Conservation (phyloP, 1,140 invertebrate species). For the Hylaeus volcanicus region DNA sequence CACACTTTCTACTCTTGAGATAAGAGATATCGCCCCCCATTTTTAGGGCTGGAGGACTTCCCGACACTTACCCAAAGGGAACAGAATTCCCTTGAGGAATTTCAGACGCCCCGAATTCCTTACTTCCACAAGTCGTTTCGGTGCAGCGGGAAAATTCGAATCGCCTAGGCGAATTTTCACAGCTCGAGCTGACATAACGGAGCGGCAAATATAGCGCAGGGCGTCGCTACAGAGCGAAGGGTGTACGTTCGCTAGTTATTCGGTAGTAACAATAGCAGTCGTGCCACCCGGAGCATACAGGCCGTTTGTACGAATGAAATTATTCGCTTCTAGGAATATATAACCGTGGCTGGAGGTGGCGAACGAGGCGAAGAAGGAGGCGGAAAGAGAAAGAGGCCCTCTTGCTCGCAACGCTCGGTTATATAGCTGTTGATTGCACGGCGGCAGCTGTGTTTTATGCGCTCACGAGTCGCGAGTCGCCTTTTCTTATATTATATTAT, state of each 20-base stretch:
- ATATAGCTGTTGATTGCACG: constrained; percentile 73
- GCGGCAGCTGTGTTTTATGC: constrained; percentile 74
- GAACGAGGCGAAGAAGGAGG: constrained; percentile 20
- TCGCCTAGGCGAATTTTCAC: constrained; percentile 31
- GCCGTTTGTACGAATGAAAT: constrained; percentile 79
- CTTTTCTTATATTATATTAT: constrained; percentile 75
- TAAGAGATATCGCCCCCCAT: no score
- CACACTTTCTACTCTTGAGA: no score
- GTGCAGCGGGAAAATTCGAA: not conserved
- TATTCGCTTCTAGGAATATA: constrained; percentile 78
- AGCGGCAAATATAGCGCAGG: constrained; percentile 70
- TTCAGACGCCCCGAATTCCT: no score
- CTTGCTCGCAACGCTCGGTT: constrained; percentile 25
- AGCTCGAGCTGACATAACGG: constrained; percentile 15
- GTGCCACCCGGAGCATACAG: constrained; percentile 74
- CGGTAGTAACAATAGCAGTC: constrained; percentile 77
- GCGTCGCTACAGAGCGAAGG: constrained; percentile 39
- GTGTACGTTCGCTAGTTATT: constrained; percentile 72
- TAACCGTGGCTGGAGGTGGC: constrained; percentile 40
- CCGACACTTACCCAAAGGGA: no score
- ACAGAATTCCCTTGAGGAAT: no score
- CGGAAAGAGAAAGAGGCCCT: constrained; percentile 21
- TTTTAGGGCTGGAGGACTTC: no score
- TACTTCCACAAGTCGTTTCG: no score
- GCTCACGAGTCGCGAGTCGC: constrained; percentile 55